Evolutionary conservation across 2,888 invertebrate species (phyloP).

Genomic region (Plebejus argus): DNA sequence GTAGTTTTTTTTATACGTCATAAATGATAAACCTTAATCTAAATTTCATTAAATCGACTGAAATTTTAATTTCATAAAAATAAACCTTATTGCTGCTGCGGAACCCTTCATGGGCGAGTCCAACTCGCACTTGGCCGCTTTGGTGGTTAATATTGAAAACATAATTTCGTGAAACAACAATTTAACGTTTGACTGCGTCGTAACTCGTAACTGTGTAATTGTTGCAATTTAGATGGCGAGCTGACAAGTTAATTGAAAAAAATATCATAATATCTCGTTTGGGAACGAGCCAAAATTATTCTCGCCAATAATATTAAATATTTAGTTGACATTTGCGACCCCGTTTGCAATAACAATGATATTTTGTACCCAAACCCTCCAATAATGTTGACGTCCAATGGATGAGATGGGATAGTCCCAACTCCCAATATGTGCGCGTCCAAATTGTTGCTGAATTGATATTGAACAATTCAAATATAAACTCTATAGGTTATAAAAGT

Average conservation of each 20-base stretch:
- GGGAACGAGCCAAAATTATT: conserved; percentile 19
- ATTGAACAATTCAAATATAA: background rate
- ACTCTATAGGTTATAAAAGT: background rate
- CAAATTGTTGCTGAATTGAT: background rate
- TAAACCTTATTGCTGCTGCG: no score
- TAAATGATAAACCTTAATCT: no score
- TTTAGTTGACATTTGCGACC: conserved; percentile 4
- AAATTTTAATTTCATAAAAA: no score
- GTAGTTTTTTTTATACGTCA: no score
- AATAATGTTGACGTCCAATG: background rate
- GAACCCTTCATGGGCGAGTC: no score
- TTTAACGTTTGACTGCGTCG: background rate
- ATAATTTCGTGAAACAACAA: background rate
- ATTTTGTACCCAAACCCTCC: background rate
- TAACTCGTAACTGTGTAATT: background rate
- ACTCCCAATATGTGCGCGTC: background rate
- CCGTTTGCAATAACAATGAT: conserved; percentile 10
- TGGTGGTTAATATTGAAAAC: background rate
- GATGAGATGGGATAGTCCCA: background rate
- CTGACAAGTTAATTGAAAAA: conserved; percentile 25
- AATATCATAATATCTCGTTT: conserved; percentile 15
- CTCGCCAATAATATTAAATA: conserved; percentile 14
- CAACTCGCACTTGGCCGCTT: no score
- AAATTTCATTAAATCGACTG: background rate
- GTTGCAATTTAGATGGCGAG: background rate